Evolutionary conservation across 2,888 invertebrate genomes (phyloP).

Genomic region (Chesias legatella): DNA sequence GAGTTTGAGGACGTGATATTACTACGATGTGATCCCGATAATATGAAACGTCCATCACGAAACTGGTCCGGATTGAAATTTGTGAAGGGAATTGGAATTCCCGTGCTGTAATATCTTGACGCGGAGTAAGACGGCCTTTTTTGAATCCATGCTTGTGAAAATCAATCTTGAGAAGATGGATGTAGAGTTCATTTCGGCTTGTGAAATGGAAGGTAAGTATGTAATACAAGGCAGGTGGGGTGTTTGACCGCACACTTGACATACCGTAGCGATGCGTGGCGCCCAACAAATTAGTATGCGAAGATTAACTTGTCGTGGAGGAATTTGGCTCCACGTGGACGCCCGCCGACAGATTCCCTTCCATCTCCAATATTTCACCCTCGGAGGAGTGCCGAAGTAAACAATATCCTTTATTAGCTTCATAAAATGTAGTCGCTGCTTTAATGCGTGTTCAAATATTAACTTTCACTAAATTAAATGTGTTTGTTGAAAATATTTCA

Average conservation of each 20-base stretch:
- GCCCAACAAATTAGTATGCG: constrained; percentile 58
- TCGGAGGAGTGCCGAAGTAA: constrained; percentile 35
- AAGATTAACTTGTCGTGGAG: constrained; percentile 57
- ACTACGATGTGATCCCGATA: constrained; percentile 7
- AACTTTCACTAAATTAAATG: constrained; percentile 24
- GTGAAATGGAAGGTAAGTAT: constrained; percentile 7
- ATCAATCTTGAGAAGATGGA: constrained; percentile 4
- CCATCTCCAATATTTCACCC: constrained; percentile 18
- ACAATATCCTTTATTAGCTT: constrained; percentile 47
- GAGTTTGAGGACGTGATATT: constrained; percentile 10
- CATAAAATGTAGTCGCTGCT: constrained; percentile 39
- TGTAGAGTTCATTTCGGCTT: constrained; percentile 17
- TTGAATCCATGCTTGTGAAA: neutral
- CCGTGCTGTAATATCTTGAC: constrained; percentile 6
- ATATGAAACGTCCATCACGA: constrained; percentile 15
- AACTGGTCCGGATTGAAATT: constrained; percentile 7
- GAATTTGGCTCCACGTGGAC: constrained; percentile 40
- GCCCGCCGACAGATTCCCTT: constrained; percentile 18
- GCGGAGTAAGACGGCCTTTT: constrained; percentile 1
- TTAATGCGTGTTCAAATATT: constrained; percentile 42
- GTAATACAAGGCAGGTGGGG: constrained; percentile 50
- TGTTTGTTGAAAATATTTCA: constrained; percentile 17
- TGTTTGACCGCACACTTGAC: constrained; percentile 61
- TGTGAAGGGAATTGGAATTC: constrained; percentile 6
- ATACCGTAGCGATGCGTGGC: constrained; percentile 45